Evolutionary conservation across 1,140 invertebrate species (phyloP).

Genomic region (Eupristina koningsbergeri): DNA sequence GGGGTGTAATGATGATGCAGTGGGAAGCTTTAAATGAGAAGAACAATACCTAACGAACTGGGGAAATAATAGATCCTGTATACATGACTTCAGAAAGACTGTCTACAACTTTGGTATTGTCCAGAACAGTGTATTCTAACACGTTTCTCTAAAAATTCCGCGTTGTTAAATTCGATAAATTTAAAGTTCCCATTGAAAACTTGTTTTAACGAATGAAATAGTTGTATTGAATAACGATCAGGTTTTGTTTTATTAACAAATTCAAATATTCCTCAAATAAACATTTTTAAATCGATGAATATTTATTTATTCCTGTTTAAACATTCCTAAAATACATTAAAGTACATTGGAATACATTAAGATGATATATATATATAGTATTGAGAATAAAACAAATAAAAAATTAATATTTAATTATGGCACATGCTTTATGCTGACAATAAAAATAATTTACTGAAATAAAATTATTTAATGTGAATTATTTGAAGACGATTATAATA

Average conservation of each 20-base stretch:
- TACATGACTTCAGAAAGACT: not conserved
- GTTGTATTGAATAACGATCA: too few species aligned
- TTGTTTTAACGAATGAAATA: not conserved
- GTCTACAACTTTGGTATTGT: not conserved
- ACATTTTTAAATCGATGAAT: too few species aligned
- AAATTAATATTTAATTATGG: too few species aligned
- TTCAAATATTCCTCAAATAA: too few species aligned
- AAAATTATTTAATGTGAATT: not conserved
- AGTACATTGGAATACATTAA: too few species aligned
- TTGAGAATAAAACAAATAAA: too few species aligned
- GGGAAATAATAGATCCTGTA: not conserved
- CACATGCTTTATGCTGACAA: too few species aligned
- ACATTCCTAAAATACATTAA: too few species aligned
- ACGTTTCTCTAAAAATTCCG: not conserved
- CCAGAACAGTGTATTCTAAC: not conserved
- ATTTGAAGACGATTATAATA: too few species aligned
- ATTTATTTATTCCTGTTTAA: too few species aligned
- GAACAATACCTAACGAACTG: not conserved
- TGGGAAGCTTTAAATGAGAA: not conserved
- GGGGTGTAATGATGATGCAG: constrained; percentile 8
- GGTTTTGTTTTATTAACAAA: too few species aligned
- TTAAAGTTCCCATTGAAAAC: not conserved
- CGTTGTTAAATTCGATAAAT: not conserved
- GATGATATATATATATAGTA: too few species aligned
- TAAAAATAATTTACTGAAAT: not conserved